phyloP scores from a whole-genome alignment of 1,140 invertebrate species.

The Tetragonula clypearis region DNA sequence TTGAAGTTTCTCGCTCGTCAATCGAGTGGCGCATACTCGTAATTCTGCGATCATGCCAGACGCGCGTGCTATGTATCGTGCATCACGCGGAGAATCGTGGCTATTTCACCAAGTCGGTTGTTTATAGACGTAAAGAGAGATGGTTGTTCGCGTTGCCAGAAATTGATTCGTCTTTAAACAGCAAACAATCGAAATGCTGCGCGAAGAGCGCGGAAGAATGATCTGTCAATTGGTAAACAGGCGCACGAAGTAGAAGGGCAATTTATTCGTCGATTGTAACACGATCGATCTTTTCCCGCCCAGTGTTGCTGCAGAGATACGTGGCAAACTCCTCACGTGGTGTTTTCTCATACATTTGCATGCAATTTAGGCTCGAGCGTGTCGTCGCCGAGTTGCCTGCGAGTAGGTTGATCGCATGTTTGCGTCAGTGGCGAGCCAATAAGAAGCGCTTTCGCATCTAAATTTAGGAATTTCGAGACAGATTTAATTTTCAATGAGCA shows the following conservation, averaged over 20 bases:
- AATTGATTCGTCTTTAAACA: background rate
- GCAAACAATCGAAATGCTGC: background rate
- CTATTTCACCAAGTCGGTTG: slow-evolving; percentile 14
- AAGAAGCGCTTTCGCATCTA: slow-evolving; percentile 7
- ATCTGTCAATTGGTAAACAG: background rate
- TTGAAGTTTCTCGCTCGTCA: background rate
- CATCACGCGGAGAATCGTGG: slow-evolving; percentile 1
- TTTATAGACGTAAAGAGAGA: slow-evolving; percentile 8
- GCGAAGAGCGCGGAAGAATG: background rate
- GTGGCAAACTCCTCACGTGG: background rate
- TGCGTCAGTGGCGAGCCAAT: background rate
- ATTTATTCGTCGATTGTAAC: background rate
- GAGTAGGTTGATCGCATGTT: background rate
- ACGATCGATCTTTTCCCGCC: background rate
- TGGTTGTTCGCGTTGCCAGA: slow-evolving; percentile 20
- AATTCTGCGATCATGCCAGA: slow-evolving; percentile 26
- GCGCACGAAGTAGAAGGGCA: too few relatives aligned
- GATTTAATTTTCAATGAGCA: background rate
- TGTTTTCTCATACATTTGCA: background rate
- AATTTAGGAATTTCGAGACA: slow-evolving; percentile 10
- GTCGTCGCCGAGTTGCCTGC: background rate
- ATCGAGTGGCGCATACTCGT: background rate
- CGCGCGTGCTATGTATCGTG: background rate
- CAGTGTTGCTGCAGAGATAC: background rate
- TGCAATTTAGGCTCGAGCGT: background rate